Evolutionary conservation across 2,113 vertebrate species (phyloP).

Genomic region (Sinocyclocheilus rhinocerous): DNA sequence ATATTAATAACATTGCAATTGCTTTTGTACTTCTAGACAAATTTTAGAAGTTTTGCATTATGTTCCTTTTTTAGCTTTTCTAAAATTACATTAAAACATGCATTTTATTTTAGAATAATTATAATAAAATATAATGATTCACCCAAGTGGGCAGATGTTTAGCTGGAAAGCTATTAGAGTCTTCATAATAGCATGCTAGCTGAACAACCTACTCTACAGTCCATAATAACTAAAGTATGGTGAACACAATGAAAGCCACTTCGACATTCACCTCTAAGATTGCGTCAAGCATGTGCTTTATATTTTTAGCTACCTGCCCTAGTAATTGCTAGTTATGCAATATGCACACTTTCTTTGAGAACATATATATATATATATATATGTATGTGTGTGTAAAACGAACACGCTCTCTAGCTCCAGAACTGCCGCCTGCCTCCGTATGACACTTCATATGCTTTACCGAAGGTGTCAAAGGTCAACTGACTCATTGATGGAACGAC

Average conservation of each 20-base stretch:
- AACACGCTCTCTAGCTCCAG: not conserved
- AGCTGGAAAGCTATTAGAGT: not conserved
- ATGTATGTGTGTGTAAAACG: not conserved
- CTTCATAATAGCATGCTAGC: not conserved
- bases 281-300: not conserved
- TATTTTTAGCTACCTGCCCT: not conserved
- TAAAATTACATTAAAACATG: no score
- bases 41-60: no score
- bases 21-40: no score
- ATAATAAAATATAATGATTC: not conserved
- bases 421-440: not conserved
- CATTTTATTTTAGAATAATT: no score
- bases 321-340: slow-evolving; percentile 1
- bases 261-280: not conserved
- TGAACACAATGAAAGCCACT: not conserved
- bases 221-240: not conserved
- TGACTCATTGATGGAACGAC: not conserved
- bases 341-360: not conserved
- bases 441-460: not conserved
- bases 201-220: not conserved
- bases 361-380: no score
- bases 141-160: not conserved
- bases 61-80: no score
- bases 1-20: no score
- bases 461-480: not conserved